Conservation (phyloP, 37 sponge, comb jelly and placozoan genomes). For the Geodia barretti region DNA sequence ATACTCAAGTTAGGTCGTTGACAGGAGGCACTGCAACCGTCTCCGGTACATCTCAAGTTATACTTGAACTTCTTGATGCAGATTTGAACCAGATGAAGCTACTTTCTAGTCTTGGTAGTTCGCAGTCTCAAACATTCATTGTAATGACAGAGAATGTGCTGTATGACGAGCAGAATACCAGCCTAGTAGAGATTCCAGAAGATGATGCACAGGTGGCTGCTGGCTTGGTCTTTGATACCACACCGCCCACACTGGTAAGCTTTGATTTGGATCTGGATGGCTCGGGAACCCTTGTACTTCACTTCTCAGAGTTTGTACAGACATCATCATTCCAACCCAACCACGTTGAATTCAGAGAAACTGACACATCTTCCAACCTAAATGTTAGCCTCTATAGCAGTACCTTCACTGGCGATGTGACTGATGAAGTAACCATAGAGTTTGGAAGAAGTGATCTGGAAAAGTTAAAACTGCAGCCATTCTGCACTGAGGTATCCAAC, state of each 20-base stretch:
- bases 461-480: conserved; percentile 54
- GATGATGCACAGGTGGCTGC: conserved; percentile 38
- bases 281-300: conserved; percentile 55
- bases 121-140: conserved; percentile 60
- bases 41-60: conserved; percentile 37
- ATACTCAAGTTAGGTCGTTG: conserved; percentile 11
- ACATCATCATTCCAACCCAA: conserved; percentile 26
- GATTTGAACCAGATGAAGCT: conserved; percentile 76
- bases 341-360: conserved; percentile 33
- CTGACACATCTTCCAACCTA: background rate
- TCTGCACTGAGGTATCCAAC: conserved; percentile 36
- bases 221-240: conserved; percentile 53
- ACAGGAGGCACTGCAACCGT: conserved; percentile 23
- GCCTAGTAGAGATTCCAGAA: conserved; percentile 44
- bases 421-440: conserved; percentile 42
- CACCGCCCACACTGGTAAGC: conserved; percentile 56
- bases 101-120: conserved; percentile 37
- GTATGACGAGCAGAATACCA: conserved; percentile 45
- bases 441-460: conserved; percentile 53
- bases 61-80: conserved; percentile 13
- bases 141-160: conserved; percentile 41
- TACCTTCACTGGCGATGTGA: conserved; percentile 19
- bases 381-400: conserved; percentile 39
- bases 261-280: conserved; percentile 81
- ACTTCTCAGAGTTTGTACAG: conserved; percentile 77